Conservation (phyloP, 1,140 invertebrate species). For the Pseudomyrmex pallidus region DNA sequence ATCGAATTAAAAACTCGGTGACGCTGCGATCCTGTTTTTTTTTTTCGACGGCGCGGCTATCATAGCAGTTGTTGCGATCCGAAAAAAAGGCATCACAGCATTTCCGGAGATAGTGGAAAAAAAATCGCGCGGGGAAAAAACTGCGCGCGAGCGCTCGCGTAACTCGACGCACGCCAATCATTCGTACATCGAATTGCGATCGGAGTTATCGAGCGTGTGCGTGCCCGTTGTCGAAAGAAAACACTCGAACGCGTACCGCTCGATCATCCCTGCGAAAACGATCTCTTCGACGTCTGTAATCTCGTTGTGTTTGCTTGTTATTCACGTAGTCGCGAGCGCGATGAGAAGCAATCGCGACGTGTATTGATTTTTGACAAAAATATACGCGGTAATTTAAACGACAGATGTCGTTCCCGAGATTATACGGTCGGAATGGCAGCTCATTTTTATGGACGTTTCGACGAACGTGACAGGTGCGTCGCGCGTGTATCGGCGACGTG, state of each 20-base stretch:
- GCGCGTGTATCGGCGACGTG: constrained; percentile 10
- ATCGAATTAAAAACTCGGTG: constrained; percentile 75
- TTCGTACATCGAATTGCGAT: constrained; percentile 52
- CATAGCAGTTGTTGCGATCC: constrained; percentile 53
- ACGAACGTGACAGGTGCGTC: constrained; percentile 51
- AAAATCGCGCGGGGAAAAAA: constrained; percentile 1
- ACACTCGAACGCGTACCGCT: constrained; percentile 1
- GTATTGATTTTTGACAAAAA: constrained; percentile 60
- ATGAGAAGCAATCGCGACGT: constrained; percentile 23
- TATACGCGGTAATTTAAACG: constrained; percentile 60
- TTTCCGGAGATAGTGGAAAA: constrained; percentile 23
- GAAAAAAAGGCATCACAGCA: constrained; percentile 7
- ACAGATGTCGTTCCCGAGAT: constrained; percentile 48
- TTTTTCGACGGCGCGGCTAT: not conserved
- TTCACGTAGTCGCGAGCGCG: constrained; percentile 28
- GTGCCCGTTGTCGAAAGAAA: constrained; percentile 22
- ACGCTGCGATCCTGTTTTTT: constrained; percentile 42
- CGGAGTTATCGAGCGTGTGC: constrained; percentile 12
- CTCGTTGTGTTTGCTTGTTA: constrained; percentile 8
- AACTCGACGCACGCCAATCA: constrained; percentile 52
- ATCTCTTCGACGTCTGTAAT: not conserved
- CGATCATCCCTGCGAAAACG: constrained; percentile 13
- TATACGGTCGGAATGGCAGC: constrained; percentile 47
- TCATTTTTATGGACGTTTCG: constrained; percentile 61
- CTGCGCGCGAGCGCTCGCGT: not conserved